A percentile compares a stretch with the other conserved stretches of the same genome.
Evolutionary conservation across 2,113 vertebrate species (phyloP).

Genomic region (Microcebus lehilahytsara): DNA sequence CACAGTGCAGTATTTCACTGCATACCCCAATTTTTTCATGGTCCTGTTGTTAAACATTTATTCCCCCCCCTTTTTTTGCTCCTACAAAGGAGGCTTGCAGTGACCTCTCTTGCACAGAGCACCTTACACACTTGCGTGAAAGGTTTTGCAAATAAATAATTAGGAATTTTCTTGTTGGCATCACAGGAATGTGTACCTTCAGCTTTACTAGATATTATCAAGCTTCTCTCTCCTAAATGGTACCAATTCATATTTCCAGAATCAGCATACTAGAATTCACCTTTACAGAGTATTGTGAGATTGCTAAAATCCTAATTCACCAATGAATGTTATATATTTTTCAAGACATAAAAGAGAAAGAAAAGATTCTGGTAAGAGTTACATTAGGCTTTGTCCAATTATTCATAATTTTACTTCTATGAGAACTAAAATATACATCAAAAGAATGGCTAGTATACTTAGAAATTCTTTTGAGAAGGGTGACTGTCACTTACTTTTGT

Average conservation of each 20-base stretch:
- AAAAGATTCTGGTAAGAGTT: neutral
- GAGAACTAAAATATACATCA: neutral
- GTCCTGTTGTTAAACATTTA: neutral
- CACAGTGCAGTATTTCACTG: neutral
- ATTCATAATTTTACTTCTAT: neutral
- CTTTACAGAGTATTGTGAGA: neutral
- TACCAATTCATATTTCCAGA: neutral
- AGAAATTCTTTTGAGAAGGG: neutral
- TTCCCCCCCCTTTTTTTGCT: neutral
- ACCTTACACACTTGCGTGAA: neutral
- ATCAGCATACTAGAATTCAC: neutral
- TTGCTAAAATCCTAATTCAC: neutral
- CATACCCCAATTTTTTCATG: neutral
- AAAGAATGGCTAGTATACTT: neutral
- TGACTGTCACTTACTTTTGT: neutral
- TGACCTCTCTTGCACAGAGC: neutral
- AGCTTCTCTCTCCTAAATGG: neutral
- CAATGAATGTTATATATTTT: neutral
- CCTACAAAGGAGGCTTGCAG: neutral
- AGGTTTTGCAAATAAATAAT: neutral
- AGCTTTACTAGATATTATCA: neutral
- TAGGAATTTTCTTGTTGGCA: neutral
- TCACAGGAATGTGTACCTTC: neutral
- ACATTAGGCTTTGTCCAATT: neutral
- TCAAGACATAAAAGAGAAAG: neutral